Evolutionary conservation across 2,797 vertebrate species (phyloP).

Genomic region (Cossypha niveicapilla): DNA sequence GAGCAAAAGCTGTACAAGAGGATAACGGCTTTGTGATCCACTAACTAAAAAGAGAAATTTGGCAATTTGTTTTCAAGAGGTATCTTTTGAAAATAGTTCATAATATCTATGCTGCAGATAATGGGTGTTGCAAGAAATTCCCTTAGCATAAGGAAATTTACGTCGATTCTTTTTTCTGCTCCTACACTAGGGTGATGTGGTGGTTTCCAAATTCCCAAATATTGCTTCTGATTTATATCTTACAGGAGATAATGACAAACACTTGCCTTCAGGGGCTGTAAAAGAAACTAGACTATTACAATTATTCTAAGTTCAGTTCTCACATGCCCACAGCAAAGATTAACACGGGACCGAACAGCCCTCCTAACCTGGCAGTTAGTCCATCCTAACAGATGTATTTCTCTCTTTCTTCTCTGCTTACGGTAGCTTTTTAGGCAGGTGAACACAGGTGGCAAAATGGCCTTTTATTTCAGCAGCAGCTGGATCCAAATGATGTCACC

Average conservation of each 20-base stretch:
- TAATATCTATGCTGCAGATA: not conserved
- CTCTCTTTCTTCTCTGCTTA: not conserved
- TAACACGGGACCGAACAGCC: fast-evolving
- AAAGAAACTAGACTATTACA: not conserved
- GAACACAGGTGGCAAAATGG: not conserved
- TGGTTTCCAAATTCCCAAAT: not conserved
- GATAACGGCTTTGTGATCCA: not conserved
- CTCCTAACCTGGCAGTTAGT: not conserved
- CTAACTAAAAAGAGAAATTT: not conserved
- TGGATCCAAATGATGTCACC: not conserved
- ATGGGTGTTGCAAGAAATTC: not conserved
- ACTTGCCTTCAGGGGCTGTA: not conserved
- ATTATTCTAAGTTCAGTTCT: not conserved
- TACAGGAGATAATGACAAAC: not conserved
- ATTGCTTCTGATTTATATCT: not conserved
- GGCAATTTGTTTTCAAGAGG: not conserved
- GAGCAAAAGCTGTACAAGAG: not conserved
- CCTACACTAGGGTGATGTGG: fast-evolving
- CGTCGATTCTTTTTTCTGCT: not conserved
- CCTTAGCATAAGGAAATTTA: not conserved
- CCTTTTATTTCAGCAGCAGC: not conserved
- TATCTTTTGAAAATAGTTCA: not conserved
- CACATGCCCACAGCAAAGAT: not conserved
- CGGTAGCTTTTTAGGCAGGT: not conserved
- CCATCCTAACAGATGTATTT: not conserved